Percentiles rank a stretch among this genome's conserved stretches.
Evolutionary conservation across 2,797 vertebrate genomes (phyloP).

Genomic region (Epinephelus malabaricus): DNA sequence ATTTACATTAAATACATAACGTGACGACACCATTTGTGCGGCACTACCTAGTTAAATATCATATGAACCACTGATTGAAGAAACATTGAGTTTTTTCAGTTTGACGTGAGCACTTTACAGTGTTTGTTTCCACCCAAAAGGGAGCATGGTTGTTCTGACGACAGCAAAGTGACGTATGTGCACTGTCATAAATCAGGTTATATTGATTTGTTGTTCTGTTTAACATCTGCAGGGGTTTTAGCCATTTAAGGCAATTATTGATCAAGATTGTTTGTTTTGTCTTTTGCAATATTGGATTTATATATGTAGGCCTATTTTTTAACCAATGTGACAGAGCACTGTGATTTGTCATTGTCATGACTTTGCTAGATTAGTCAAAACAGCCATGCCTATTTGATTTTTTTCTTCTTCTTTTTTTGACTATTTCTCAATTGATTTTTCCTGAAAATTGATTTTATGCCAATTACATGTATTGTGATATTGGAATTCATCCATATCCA

Average conservation of each 20-base stretch:
- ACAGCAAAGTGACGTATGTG: too few relatives aligned
- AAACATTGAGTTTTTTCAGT: too few relatives aligned
- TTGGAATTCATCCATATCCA: neutral
- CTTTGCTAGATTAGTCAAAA: neutral
- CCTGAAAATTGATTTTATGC: neutral
- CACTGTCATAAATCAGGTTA: neutral
- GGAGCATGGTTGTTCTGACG: too few relatives aligned
- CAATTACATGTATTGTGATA: neutral
- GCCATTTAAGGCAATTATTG: neutral
- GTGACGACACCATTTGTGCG: too few relatives aligned
- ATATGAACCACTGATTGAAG: too few relatives aligned
- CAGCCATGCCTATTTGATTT: neutral
- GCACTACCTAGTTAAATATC: too few relatives aligned
- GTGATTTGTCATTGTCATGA: neutral
- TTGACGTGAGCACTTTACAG: too few relatives aligned
- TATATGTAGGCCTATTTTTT: neutral
- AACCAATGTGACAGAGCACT: neutral
- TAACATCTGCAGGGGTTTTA: slow-evolving; percentile 10
- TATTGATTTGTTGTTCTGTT: slow-evolving; percentile 12
- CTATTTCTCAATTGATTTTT: slow-evolving; percentile 9
- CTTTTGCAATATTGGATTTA: neutral
- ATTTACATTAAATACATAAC: too few relatives aligned
- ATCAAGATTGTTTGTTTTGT: slow-evolving; percentile 12
- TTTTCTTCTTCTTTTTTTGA: neutral
- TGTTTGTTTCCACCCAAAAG: too few relatives aligned